These are phyloP conservation scores for Eptatretus burgeri DNA, from an alignment of 2,113 vertebrate species.

Conservation along the genomic window DNA sequence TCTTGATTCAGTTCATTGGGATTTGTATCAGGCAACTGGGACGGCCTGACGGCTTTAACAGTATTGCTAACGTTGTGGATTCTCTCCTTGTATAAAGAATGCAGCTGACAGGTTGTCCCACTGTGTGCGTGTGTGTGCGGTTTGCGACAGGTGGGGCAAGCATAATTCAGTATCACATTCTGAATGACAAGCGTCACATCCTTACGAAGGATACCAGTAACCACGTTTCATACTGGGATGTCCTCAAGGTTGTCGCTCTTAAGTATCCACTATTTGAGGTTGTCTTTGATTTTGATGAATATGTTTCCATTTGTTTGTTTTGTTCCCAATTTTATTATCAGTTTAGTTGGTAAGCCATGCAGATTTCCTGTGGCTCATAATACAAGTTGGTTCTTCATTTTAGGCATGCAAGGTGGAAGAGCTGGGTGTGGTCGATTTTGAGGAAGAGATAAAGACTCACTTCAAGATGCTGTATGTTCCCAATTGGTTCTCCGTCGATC, in stretches of 20 bases:
- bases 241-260: conserved; percentile 42
- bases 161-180: conserved; percentile 94
- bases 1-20: no score
- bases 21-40: no score
- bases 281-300: neutral
- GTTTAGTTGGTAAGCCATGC: no score
- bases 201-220: conserved; percentile 97
- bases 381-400: neutral
- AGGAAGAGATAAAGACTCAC: conserved; percentile 90
- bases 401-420: conserved; percentile 95
- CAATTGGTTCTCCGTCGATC: conserved; percentile 97
- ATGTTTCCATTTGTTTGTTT: neutral
- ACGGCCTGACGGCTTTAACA: no score
- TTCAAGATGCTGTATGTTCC: conserved; percentile 99
- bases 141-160: conserved; percentile 48
- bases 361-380: no score
- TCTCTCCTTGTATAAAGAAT: neutral
- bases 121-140: conserved; percentile 11
- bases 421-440: conserved; percentile 85
- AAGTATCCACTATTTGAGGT: neutral
- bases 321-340: conserved; percentile 8
- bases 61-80: no score
- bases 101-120: neutral
- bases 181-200: conserved; percentile 96
- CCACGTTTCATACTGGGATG: conserved; percentile 90